Evolutionary conservation across 1,140 invertebrate species (phyloP).

Genomic region (Gonioctena quinquepunctata): DNA sequence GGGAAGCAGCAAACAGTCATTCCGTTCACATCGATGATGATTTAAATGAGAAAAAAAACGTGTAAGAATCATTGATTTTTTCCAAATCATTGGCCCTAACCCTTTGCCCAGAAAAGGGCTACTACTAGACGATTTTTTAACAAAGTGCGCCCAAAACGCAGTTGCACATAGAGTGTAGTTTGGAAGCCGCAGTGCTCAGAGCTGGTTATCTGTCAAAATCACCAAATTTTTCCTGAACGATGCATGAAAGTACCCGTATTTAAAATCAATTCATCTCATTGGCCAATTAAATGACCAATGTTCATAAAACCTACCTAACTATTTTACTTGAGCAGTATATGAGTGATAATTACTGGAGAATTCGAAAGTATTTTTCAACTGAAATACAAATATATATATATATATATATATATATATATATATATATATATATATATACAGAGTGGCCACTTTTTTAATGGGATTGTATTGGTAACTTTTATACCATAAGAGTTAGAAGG

Average conservation of each 20-base stretch:
- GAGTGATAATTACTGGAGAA: neutral
- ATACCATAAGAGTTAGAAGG: too few relatives aligned
- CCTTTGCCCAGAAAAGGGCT: slow-evolving; percentile 35
- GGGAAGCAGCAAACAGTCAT: too few relatives aligned
- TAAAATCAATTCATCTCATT: slow-evolving; percentile 16
- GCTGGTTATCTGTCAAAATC: slow-evolving; percentile 28
- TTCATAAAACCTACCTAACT: slow-evolving; percentile 21
- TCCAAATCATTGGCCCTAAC: neutral
- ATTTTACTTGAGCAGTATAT: slow-evolving; percentile 20
- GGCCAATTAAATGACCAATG: slow-evolving; percentile 11
- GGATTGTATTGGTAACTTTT: too few relatives aligned
- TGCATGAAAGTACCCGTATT: slow-evolving; percentile 13
- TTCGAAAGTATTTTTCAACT: neutral
- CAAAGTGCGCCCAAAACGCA: slow-evolving; percentile 39
- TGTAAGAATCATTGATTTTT: neutral
- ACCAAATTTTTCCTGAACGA: neutral
- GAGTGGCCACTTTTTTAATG: too few relatives aligned
- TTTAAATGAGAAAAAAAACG: too few relatives aligned
- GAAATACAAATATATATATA: too few relatives aligned
- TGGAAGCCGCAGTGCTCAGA: slow-evolving; percentile 42
- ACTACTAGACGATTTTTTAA: slow-evolving; percentile 35
- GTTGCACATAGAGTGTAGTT: slow-evolving; percentile 37
- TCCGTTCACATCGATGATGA: too few relatives aligned
- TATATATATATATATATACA: too few relatives aligned
- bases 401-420: too few relatives aligned